Conservation (phyloP, 2,113 vertebrate genomes). For the Gambusia holbrooki region DNA sequence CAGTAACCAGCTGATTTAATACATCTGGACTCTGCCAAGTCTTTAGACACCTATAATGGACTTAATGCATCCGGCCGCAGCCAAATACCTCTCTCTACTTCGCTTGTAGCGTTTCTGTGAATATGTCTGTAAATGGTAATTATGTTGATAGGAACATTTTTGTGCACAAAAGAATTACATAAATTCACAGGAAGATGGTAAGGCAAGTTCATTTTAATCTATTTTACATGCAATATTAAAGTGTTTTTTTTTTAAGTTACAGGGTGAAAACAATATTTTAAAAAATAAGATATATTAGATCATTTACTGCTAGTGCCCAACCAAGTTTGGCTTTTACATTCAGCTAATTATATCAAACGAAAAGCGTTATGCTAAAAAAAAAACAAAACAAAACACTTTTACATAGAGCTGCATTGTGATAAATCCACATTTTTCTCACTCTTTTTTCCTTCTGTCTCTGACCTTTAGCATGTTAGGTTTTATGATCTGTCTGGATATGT, state of each 20-base stretch:
- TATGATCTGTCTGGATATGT: background rate
- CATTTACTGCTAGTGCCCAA: background rate
- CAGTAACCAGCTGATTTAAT: conserved; percentile 23
- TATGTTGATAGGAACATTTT: background rate
- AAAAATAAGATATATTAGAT: background rate
- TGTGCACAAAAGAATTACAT: too few relatives aligned
- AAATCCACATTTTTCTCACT: background rate
- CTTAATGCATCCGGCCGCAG: conserved; percentile 8
- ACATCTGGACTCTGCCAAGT: conserved; percentile 12
- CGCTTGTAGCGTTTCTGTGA: conserved; percentile 12
- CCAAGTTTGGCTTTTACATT: background rate
- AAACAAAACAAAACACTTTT: background rate
- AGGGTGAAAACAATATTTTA: background rate
- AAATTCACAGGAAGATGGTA: background rate
- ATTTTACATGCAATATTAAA: background rate
- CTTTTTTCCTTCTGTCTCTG: background rate
- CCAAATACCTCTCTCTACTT: conserved; percentile 9
- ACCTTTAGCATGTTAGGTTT: background rate
- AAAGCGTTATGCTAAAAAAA: background rate
- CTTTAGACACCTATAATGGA: conserved; percentile 13
- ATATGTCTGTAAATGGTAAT: conserved; percentile 3
- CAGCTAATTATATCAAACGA: background rate
- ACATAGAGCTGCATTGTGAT: background rate
- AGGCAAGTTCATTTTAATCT: background rate
- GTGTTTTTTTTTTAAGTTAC: background rate